Base-by-base conservation (phyloP, 2,888 invertebrate genomes). In the Xylophagus ater region DNA sequence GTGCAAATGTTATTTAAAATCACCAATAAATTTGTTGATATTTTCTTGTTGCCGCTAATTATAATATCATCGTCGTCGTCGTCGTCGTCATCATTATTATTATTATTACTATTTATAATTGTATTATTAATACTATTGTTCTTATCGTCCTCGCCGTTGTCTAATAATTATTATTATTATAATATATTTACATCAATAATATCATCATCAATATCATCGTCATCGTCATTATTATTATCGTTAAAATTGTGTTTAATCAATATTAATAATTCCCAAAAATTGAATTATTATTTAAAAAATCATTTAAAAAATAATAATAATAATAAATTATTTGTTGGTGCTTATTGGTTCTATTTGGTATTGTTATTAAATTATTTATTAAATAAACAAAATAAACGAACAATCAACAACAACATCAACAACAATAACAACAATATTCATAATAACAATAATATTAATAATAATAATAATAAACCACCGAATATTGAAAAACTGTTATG, bases 1-100 rank as follows among this genome's bases (percentile, higher is more conserved):
- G 37, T 31, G 31, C 37, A 37, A 37, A 37, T 37, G 37, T 37
- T 37, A 37, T 23, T 37, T 37, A 28, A 37, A 28, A 18, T 31
- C 31, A 37, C 24, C 18, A 17, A 23, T 24, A 30, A 37, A 31
- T 30, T 37, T 37, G 30, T 37, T 37, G 31, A 37, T 31, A 37
- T 37, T 37, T 37, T 37, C 31, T 37, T 37, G 25, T 34, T 34
- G 25, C 25, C 34, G 24, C 24, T 12, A 13, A 8, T n/a, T 8
- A 18, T 4, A 17, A 8, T 26, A 35, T 35, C 17, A 37, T 34
- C 26, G 28, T 17, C 19, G 28, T 36, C n/a, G 13, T 26, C 20
- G 20, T 33, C 21, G 19, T 32, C 10, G 18, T 13, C 6, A 10
- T 31, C 13, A 15, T 12, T 29, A 7, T 12, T 28, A 17, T 14